These are phyloP conservation scores for Aleiodes alternator DNA, from an alignment of 2,888 invertebrate genomes.

Conservation along the genomic window DNA sequence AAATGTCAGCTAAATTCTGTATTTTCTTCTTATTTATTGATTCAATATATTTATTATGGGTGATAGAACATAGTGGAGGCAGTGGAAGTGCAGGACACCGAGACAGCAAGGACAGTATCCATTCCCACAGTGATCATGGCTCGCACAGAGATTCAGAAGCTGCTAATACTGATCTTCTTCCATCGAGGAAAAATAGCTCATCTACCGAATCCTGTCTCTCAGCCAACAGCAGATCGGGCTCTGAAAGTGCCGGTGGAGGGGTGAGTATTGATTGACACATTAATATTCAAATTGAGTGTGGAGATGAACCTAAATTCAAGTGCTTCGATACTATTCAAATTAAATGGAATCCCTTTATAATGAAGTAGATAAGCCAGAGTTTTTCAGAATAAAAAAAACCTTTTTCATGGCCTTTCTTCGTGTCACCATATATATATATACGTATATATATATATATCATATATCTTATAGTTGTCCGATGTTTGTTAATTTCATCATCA, in stretches of 20 bases:
- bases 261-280: conserved; percentile 58
- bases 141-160: conserved; percentile 71
- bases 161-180: conserved; percentile 70
- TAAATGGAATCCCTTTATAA: no score
- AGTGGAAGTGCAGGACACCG: conserved; percentile 68
- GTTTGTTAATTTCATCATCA: not conserved
- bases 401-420: no score
- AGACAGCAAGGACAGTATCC: conserved; percentile 73
- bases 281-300: no score
- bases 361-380: no score
- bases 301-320: no score
- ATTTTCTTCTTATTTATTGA: no score
- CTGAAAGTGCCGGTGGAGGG: conserved; percentile 76
- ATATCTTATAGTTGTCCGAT: no score
- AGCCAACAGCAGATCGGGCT: conserved; percentile 78
- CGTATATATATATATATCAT: no score
- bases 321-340: no score
- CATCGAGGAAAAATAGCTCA: conserved; percentile 79
- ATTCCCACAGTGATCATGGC: conserved; percentile 66
- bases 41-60: no score
- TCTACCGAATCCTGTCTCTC: conserved; percentile 80
- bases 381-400: no score
- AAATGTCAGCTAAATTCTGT: not conserved
- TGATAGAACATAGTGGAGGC: conserved; percentile 69
- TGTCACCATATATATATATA: no score